A percentile compares a stretch with the other conserved stretches of the same genome.
Evolutionary conservation across 2,113 vertebrate genomes (phyloP).

Genomic region (Alaudala cheleensis): DNA sequence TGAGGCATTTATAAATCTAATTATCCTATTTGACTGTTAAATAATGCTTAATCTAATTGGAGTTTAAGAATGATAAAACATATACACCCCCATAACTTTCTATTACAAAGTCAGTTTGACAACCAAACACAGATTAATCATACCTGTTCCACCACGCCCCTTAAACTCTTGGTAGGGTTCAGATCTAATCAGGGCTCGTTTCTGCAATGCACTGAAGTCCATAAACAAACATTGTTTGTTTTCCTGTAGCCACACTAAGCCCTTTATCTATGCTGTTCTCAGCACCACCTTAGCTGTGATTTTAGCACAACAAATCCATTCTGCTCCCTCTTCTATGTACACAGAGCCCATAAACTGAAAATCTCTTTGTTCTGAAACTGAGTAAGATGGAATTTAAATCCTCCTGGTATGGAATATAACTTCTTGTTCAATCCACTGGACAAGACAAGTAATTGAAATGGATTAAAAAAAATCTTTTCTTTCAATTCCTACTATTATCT

Average conservation of each 20-base stretch:
- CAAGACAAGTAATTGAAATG: background rate
- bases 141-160: background rate
- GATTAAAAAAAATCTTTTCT: background rate
- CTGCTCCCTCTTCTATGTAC: background rate
- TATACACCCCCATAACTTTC: background rate
- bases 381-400: background rate
- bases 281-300: background rate
- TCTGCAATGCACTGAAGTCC: background rate
- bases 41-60: background rate
- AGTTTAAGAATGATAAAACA: background rate
- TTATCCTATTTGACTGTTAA: background rate
- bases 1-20: background rate
- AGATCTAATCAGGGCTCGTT: background rate
- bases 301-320: background rate
- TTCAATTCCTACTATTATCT: background rate
- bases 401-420: background rate
- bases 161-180: background rate
- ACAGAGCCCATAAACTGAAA: constrained; percentile 9
- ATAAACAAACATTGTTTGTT: background rate
- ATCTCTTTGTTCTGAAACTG: constrained; percentile 14
- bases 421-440: background rate
- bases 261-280: background rate
- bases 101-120: background rate
- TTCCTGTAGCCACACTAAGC: background rate
- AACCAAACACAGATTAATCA: background rate